Percentiles rank a stretch among this genome's conserved stretches.
Evolutionary conservation across 2,797 vertebrate genomes (phyloP).

Genomic region (Phrynocephalus guinanensis): DNA sequence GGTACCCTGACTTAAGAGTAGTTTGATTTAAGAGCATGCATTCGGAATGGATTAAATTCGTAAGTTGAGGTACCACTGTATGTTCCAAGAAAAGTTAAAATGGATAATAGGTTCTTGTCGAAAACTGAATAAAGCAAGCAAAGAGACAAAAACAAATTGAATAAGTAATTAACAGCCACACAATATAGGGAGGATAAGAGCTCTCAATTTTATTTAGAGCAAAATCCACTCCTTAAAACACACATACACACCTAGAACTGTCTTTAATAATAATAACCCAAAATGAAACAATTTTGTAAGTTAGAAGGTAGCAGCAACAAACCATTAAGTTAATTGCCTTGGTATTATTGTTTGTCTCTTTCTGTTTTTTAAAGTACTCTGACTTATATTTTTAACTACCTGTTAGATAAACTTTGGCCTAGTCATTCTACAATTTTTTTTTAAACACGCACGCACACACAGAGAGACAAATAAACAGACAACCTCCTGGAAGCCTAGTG

Average conservation of each 20-base stretch:
- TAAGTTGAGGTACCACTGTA: no score
- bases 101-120: neutral
- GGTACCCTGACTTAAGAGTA: no score
- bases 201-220: neutral
- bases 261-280: neutral
- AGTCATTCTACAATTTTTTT: slow-evolving; percentile 26
- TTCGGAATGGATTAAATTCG: no score
- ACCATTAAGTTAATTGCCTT: slow-evolving; percentile 4
- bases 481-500: slow-evolving; percentile 1
- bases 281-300: rapidly evolving
- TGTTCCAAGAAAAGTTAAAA: neutral
- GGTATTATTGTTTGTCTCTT: neutral
- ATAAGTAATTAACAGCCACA: neutral
- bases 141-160: neutral
- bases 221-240: neutral
- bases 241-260: rapidly evolving
- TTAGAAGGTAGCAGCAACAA: rapidly evolving
- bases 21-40: no score
- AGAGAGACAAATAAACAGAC: neutral
- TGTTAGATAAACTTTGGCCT: slow-evolving; percentile 54
- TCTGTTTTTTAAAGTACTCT: neutral
- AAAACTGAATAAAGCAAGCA: neutral
- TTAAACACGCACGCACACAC: neutral
- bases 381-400: neutral
- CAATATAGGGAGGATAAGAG: neutral